Evolutionary conservation across 2,797 vertebrate genomes (phyloP), one percentile per base, ranked within the genome.

Genomic region (Microtus obscurus): DNA sequence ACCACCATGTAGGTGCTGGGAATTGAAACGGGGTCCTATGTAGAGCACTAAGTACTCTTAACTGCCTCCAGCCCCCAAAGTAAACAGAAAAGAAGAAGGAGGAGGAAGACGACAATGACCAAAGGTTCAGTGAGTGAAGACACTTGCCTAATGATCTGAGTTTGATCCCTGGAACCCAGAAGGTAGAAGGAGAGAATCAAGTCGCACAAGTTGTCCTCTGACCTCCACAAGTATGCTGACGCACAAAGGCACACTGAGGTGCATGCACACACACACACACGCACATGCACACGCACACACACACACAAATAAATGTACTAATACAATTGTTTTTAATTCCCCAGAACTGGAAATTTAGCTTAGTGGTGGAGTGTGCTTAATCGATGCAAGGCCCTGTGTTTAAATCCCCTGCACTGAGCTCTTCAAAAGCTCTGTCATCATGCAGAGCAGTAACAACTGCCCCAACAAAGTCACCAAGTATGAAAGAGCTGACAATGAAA

Each of bases 401-500:
- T 45, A 83, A n/a, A 45, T 23, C 43, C 40, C 56, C 17, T 34
- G 69, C 48, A 67, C 27, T 10, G 11, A 71, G 21, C 12, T 69
- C 63, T 71, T 82, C 61, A 51, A 74, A 95, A 76, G 12, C 67
- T 29, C 29, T 53, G 11, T 56, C 37, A 61, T 8, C 34, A 51
- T 3, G 13, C 48, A 51, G 51, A 17, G 23, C 4, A 65, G 37
- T 43, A 77, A 31, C 16, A 79, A 86, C 34, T 43, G 2, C 76
- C 78, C 48, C 27, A 61, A 82, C n/a, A 76, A 94, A 92, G 82
- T 81, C 4, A 61, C 45, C 16, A 87, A 85, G 76, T 82, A 61
- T 51, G 45, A 90, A 89, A 76, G 25, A 56, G 13, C n/a, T 90
- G 71, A 69, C 86, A 91, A 69, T 63, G 76, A 59, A 92, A 95